Conservation (phyloP, 2,113 vertebrate genomes). For the Notiomystis cincta region DNA sequence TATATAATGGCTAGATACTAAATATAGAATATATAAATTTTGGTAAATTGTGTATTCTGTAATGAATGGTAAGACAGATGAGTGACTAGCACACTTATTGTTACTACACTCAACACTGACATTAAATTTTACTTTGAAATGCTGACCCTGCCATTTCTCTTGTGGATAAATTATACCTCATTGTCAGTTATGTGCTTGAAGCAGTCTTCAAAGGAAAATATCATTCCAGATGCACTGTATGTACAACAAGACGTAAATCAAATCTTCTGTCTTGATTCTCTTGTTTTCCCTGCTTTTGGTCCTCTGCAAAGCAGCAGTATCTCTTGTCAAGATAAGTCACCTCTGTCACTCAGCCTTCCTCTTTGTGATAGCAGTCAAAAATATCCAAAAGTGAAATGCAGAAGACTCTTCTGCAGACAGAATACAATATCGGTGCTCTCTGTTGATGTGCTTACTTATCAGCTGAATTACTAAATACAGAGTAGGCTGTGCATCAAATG, state of each 20-base stretch:
- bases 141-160: neutral
- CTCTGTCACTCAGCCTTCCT: neutral
- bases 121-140: conserved; percentile 13
- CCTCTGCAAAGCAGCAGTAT: neutral
- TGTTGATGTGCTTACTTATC: neutral
- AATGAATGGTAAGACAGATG: neutral
- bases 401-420: neutral
- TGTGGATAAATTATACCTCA: neutral
- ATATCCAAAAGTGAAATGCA: neutral
- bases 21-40: neutral
- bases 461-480: neutral
- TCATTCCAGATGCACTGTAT: neutral
- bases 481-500: neutral
- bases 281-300: neutral
- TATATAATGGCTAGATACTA: neutral
- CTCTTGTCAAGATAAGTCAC: neutral
- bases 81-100: neutral
- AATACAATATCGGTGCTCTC: neutral
- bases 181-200: neutral
- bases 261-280: neutral
- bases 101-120: neutral
- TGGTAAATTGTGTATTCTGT: neutral
- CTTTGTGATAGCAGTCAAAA: neutral
- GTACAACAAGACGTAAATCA: neutral
- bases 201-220: conserved; percentile 4